Base-by-base conservation (phyloP, 1,140 invertebrate genomes). In the Diachasmimorpha longicaudata region DNA sequence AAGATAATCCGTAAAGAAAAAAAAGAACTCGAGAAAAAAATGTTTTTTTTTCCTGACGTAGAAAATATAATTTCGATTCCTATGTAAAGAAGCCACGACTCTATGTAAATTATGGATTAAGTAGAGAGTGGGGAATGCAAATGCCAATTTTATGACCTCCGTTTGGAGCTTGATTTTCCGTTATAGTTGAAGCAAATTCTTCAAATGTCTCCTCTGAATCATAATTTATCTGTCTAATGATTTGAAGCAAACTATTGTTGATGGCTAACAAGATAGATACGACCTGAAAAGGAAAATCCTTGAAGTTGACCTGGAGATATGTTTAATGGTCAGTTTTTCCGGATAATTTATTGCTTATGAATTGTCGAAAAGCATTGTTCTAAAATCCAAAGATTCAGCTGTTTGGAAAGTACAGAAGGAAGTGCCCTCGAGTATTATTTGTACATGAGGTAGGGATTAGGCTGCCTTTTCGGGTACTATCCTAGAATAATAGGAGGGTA, bases 341-440 rank as follows among this genome's bases (percentile, higher is more conserved):
- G 77, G 74, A 82, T 86, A 86, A 86, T 86, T 84, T 85, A 86
- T 86, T 79, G 78, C 82, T 80, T 83, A 82, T 81, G 74, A 82
- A 85, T 81, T 25, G 74, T 73, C 71, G 14, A 25, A 9, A 11
- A 39, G 68, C 76, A 84, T 84, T 86, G 83, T 86, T 63, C 83
- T 75, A 79, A 79, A 81, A 81, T 81, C 63, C 79, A 67, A 58
- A 70, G 82, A 84, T 84, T 82, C 79, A 74, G 70, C 72, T 77
- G 76, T 77, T 79, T 46, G 25, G 23, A 70, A 48, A 16, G 37
- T 67, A 16, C 6, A 23, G 23, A 13, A 36, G 11, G 23, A 48
- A 16, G 10, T 63, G 23, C 4, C 1, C 21, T 52, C n/a, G 48
- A 63, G 23, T 1, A 11, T 21, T 4, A 21, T 58, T 58, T 63